Percentiles rank a stretch among this genome's conserved stretches.
Evolutionary conservation across 2,888 invertebrate genomes (phyloP).

Genomic region (Himalopsyche kuldschensis): DNA sequence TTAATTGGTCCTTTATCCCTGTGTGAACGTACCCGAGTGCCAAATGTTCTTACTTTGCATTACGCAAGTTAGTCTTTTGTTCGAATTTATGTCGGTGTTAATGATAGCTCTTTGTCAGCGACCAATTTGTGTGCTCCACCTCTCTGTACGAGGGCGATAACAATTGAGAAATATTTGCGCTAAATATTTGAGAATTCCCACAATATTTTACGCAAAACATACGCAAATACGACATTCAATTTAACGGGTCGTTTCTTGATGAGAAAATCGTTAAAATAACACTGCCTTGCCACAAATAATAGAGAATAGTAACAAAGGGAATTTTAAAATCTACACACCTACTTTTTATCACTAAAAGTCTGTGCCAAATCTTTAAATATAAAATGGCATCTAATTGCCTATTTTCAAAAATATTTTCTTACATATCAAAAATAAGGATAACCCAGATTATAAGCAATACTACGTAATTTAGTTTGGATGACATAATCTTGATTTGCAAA

Average conservation of each 20-base stretch:
- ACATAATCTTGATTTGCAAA: no score
- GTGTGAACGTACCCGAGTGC: not conserved
- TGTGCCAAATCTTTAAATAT: no score
- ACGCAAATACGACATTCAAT: not conserved
- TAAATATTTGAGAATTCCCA: conserved; percentile 26
- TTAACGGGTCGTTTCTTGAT: not conserved
- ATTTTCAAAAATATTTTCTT: no score
- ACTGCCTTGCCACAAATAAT: not conserved
- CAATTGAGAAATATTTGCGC: conserved; percentile 33
- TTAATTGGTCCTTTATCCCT: not conserved
- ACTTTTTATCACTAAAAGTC: no score
- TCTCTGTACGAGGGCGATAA: conserved; percentile 7
- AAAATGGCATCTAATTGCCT: no score
- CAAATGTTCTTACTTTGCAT: not conserved
- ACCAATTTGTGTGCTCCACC: conserved; percentile 30
- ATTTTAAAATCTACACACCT: not conserved
- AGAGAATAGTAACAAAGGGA: not conserved
- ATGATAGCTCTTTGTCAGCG: conserved; percentile 28
- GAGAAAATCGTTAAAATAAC: not conserved
- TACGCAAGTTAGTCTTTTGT: conserved; percentile 16
- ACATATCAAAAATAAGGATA: no score
- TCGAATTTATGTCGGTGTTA: conserved; percentile 33
- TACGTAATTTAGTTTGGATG: no score
- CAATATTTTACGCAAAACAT: conserved; percentile 17
- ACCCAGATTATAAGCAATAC: no score